Evolutionary conservation across 2,113 vertebrate genomes (phyloP), one percentile per base, ranked within the genome.

Genomic region (Marmota monax): DNA sequence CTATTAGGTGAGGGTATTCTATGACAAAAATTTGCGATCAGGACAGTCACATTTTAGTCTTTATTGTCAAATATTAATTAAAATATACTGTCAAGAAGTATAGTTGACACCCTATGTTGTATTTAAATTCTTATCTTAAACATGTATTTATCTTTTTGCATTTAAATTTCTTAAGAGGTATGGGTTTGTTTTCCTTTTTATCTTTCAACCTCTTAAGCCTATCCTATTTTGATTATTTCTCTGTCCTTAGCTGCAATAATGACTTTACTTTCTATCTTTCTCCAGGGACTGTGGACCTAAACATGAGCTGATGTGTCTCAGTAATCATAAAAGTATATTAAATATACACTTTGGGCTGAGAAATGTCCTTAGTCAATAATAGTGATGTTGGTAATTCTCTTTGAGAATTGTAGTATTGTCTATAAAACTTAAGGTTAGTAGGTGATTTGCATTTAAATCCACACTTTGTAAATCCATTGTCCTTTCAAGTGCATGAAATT

Each of bases 71-170:
- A 85, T 3, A n/a, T 84, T 91, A 84, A 37, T 90, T 73, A 93
- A 94, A 96, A 90, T 79, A 34, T 39, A 16, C 34, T 90, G 34
- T 93, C 16, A 73, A 53, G 22, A n/a, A 58, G 12, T 80, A 58
- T 93, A 58, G 4, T 74, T 87, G 80, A 83, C 32, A 23, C 39
- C 9, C n/a, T 82, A 67, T 78, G 42, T 92, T 77, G 45, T 95
- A 58, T 96, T 84, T 65, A 77, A 88, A 61, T 89, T 92, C 37
- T 94, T 88, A 96, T 27, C 27, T 76, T 80, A 18, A 93, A 73
- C 32, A 45, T 74, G 4, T 65, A 3, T 80, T 22, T 83, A 39
- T 78, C 29, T 92, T 97, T 89, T 84, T 97, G 39, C 22, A 74
- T 90, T 96, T 96, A 53, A 84, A 80, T 95, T 94, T 13, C 48